A percentile compares a stretch with the other conserved stretches of the same genome.
These are phyloP conservation scores for Urosaurus nigricauda DNA, from an alignment of 2,797 vertebrate species.

Conservation along the genomic window DNA sequence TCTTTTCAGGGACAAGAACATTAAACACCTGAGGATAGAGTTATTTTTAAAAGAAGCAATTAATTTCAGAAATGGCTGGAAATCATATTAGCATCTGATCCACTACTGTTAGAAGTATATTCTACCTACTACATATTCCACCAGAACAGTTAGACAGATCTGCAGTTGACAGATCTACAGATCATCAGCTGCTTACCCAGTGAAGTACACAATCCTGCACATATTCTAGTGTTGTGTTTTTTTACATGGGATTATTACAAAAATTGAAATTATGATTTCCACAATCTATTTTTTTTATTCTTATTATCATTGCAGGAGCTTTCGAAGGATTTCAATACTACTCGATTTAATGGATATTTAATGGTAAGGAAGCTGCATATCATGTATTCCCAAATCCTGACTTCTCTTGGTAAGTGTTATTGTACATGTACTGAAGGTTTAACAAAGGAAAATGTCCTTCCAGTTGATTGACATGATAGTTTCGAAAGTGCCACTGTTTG, in stretches of 20 bases:
- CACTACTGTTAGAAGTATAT: background rate
- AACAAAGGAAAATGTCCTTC: background rate
- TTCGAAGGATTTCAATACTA: conserved; percentile 66
- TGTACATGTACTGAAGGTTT: background rate
- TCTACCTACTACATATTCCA: background rate
- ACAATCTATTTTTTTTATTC: background rate
- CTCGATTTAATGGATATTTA: conserved; percentile 80
- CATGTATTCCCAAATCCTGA: rapidly evolving
- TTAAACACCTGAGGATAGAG: background rate
- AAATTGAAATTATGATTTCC: background rate
- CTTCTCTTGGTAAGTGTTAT: background rate
- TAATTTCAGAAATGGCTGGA: background rate
- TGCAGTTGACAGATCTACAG: background rate
- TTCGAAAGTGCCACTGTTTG: background rate
- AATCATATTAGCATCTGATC: too few species aligned
- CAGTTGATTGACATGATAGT: background rate
- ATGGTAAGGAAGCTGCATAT: conserved; percentile 77
- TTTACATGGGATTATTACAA: background rate
- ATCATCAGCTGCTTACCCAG: background rate
- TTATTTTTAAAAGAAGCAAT: background rate
- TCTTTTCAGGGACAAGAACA: background rate
- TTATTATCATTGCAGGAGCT: conserved; percentile 84
- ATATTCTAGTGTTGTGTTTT: background rate
- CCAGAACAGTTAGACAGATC: background rate
- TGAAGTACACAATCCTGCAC: background rate